Base-by-base conservation (phyloP, 2,113 vertebrate species). In the Rhabdomys dilectus region DNA sequence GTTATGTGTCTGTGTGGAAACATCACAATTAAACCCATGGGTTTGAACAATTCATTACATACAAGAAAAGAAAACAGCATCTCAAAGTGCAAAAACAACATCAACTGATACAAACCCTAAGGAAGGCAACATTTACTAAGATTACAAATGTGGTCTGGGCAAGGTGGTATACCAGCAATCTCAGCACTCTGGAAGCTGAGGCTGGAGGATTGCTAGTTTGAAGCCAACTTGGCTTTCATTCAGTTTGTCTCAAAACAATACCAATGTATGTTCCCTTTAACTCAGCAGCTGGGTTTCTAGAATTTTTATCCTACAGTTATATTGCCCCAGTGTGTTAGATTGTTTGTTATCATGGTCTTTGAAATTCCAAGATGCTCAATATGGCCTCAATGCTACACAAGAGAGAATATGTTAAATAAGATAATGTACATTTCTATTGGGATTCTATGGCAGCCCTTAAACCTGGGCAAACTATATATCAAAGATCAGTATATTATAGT, bases 401-500 rank as follows among this genome's bases (percentile, higher is more conserved):
- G 48, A 60, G 9, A 70, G 45, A 31, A 84, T 42, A 82, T 31
- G 8, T 82, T 97, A 91, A 89, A 77, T 86, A 95, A 96, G 89
- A 56, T 70, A 93, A 84, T 24, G 22, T 64, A 11, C 60, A 91
- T 84, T 78, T 68, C 81, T 31, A 48, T 51, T 17, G 53, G 70
- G 88, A 86, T 81, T 91, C 51, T 91, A 60, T 39, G 88, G n/a
- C 8, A 82, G 45, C 15, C 29, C 85, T 95, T 92, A 68, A 89
- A 93, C 3, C 31, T 21, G 24, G 90, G 56, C 53, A 89, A 95
- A 56, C 1, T 31, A 45, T 62, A 58, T 66, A 66, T 64, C 90
- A 22, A 66, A 62, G 19, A 29, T 95, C 12, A 73, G 88, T 64
- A 95, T 42, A 16, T 10, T 42, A 16, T 10, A 85, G 17, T 42